Base-by-base conservation (phyloP, 2,797 vertebrate genomes). In the Pteronotus mesoamericanus region DNA sequence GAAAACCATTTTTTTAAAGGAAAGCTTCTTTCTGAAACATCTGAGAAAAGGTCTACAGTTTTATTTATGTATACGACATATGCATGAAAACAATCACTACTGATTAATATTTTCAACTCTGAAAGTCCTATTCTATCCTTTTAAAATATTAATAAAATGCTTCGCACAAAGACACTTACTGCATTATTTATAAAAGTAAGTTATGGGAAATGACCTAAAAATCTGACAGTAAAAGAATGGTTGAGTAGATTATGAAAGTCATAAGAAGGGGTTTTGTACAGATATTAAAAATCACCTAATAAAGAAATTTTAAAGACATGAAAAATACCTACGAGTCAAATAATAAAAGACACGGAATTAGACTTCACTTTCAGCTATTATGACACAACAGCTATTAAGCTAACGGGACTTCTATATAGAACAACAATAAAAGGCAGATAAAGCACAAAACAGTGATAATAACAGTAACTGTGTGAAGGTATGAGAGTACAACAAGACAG, bases 71-170 rank as follows among this genome's bases (percentile, higher is more conserved):
- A 64, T 9, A 39, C 68, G 57, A 83, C 15, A 44, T 12, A 69
- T 22, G 34, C 39, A 80, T 78, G 86, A 82, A 92, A 94, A 94
- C 53, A 96, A 82, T 88, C 55, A 61, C 71, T 74, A 61, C 42
- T 80, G 69, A 91, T 71, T 91, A 92, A 83, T 93, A 91, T 53
- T 91, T 93, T 95, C 74, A 86, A 78, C 61, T 86, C 85, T 46
- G 68, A 77, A 12, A 88, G 92, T 96, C 59, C 89, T 34, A 94
- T 68, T 93, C 39, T 61, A 77, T 74, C 88, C 55, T 71, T 93
- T 57, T 55, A 93, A 94, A 94, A 61, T 68, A 95, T 15, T 79
- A 94, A 95, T 66, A 89, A 84, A 86, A 82, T 69, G 69, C 22
- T 95, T 37, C 34, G 48, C 74, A 94, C 48, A 78, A 77, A 85